Evolutionary conservation across 2,888 invertebrate genomes (phyloP).

Genomic region (Dynastes maya): DNA sequence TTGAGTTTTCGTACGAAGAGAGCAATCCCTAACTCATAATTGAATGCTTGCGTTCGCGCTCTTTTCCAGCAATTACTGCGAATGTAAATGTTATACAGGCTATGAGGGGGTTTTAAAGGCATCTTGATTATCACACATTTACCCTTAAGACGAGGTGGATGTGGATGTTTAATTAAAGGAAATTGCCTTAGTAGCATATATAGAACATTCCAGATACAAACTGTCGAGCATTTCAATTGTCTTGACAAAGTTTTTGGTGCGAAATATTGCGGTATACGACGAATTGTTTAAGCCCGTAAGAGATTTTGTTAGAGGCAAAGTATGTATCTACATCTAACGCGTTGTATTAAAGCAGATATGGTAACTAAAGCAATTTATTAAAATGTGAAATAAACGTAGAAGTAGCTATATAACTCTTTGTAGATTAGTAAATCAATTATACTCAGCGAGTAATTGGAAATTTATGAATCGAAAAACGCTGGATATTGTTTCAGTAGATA

Average conservation of each 20-base stretch:
- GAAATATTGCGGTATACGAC: not conserved
- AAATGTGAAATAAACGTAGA: too few relatives aligned
- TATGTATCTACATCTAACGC: too few relatives aligned
- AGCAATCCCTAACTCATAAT: conserved; percentile 30
- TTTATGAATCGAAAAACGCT: too few relatives aligned
- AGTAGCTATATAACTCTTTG: too few relatives aligned
- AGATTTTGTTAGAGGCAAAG: not conserved
- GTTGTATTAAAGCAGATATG: too few relatives aligned
- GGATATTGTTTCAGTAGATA: too few relatives aligned
- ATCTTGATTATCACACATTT: conserved; percentile 41
- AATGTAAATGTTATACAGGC: conserved; percentile 34
- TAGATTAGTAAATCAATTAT: too few relatives aligned
- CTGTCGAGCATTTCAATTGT: conserved; percentile 27
- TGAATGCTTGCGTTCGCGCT: conserved; percentile 26
- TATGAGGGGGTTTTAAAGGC: conserved; percentile 34
- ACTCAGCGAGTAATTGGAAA: too few relatives aligned
- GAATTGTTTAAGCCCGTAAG: not conserved
- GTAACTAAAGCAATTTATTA: too few relatives aligned
- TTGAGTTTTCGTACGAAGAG: conserved; percentile 17
- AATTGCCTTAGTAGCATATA: conserved; percentile 31
- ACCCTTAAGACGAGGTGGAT: conserved; percentile 36
- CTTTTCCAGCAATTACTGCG: conserved; percentile 28
- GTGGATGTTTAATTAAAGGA: conserved; percentile 36
- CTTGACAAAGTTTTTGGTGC: conserved; percentile 1
- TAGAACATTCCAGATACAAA: conserved; percentile 20